A percentile compares a stretch with the other conserved stretches of the same genome.
Conservation (phyloP, 30 jellyfish, hydroid and myxozoan species). For the Turritopsis dohrnii region DNA sequence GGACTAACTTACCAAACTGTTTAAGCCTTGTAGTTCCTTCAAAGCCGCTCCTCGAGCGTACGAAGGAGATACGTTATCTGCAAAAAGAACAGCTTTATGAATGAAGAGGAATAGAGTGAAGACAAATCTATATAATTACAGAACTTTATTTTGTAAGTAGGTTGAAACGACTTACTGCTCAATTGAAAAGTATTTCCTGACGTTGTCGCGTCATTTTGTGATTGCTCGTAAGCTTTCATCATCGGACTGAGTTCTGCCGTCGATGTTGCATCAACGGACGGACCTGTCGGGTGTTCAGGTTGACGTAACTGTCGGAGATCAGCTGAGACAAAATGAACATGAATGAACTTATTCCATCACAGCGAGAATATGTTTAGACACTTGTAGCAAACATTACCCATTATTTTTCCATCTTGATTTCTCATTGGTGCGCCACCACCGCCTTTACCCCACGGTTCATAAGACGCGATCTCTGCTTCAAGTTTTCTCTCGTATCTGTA, state of each 20-base stretch:
- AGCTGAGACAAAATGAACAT: conserved; percentile 35
- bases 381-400: conserved; percentile 32
- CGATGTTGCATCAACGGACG: not conserved
- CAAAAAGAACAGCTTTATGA: too few relatives aligned
- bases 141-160: too few relatives aligned
- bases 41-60: conserved; percentile 78
- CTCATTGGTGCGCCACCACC: conserved; percentile 97
- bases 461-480: conserved; percentile 68
- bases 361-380: too few relatives aligned
- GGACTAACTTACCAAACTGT: conserved; percentile 18
- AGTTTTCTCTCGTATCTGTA: conserved; percentile 87
- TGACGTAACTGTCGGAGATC: conserved; percentile 50
- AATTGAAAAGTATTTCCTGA: not conserved
- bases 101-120: too few relatives aligned
- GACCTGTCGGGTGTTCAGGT: conserved; percentile 27
- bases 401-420: conserved; percentile 55
- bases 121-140: too few relatives aligned
- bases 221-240: conserved; percentile 21
- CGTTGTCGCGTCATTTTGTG: not conserved
- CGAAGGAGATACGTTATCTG: conserved; percentile 14
- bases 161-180: not conserved
- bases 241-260: conserved; percentile 23
- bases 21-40: conserved; percentile 54
- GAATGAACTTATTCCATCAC: too few relatives aligned
- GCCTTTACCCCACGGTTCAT: conserved; percentile 92